Base-by-base conservation (phyloP, 2,797 vertebrate species). In the Fistularia commersonii region DNA sequence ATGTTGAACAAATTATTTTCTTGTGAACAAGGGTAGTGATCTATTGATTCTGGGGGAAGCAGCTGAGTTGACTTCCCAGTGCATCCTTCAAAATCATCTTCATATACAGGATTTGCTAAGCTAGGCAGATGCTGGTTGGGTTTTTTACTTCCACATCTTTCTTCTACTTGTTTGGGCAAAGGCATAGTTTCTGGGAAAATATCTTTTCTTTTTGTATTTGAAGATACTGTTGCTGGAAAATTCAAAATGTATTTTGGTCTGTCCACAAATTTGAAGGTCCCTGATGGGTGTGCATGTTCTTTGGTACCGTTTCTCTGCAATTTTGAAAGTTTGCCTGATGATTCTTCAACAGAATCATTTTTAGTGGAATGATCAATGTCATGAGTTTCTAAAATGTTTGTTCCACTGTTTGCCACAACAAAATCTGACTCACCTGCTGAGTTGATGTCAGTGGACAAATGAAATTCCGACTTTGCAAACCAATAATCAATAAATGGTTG, bases 401-500 rank as follows among this genome's bases (percentile, higher is more conserved):
- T 8, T 12, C 1, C 5, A 0, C 1, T 4, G 0, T 46, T 13
- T 46, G 3, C 32, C 36, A 13, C 40, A 34, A 44, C 1, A 34
- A 11, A 2, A 15, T 54, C 5, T 40, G 37, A 49, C 0, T 51
- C 1, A 35, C 5, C 0, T 41, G 10, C 8, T 40, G 38, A 47
- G 23, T 48, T 15, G 4, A 7, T 3, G 23, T 13, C 7, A 34
- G 15, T 10, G 47, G 13, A 31, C 12, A 34, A 12, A 32, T 64
- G 23, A 46, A 48, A 35, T 33, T 50, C 9, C 6, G 66, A 37
- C 1, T 51, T 70, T 6, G 52, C 71, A 69, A 81, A 77, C 71
- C 76, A 83, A 42, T 74, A 75, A 47, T 67, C 59, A 51, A 82
- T 11, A 32, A 67, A 80, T 45, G 59, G 63, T n/a, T 60, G 12